Evolutionary conservation across 2,797 vertebrate genomes (phyloP).

Genomic region (Botia kubotai): DNA sequence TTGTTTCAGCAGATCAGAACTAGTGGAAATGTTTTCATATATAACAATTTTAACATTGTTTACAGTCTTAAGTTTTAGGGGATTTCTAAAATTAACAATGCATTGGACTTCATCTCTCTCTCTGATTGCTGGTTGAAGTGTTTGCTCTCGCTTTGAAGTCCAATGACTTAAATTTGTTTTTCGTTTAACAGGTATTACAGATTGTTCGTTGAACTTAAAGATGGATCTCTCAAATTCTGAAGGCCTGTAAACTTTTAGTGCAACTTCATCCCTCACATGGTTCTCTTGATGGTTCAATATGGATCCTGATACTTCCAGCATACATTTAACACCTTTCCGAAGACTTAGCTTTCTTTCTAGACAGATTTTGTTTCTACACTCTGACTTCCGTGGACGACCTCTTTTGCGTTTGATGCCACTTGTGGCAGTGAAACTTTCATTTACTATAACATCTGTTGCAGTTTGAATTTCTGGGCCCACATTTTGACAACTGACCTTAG

Average conservation of each 20-base stretch:
- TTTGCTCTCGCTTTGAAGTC: slow-evolving; percentile 83
- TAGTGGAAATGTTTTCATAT: slow-evolving; percentile 89
- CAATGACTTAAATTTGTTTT: slow-evolving; percentile 80
- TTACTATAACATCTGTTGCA: slow-evolving; percentile 69
- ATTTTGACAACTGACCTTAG: slow-evolving; percentile 59
- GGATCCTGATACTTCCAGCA: slow-evolving; percentile 84
- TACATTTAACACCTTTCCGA: slow-evolving; percentile 69
- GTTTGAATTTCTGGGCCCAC: slow-evolving; percentile 68
- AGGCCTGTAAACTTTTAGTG: slow-evolving; percentile 89
- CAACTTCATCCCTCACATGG: slow-evolving; percentile 80
- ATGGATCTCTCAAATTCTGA: slow-evolving; percentile 93
- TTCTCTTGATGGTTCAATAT: slow-evolving; percentile 80
- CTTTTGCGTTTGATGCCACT: slow-evolving; percentile 71
- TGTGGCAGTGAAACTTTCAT: slow-evolving; percentile 70
- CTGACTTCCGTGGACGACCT: slow-evolving; percentile 78
- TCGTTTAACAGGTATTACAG: slow-evolving; percentile 88
- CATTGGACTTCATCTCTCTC: slow-evolving; percentile 70
- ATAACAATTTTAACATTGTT: slow-evolving; percentile 95
- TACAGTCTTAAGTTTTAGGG: slow-evolving; percentile 86
- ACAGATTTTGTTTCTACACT: slow-evolving; percentile 72
- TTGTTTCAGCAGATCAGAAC: slow-evolving; percentile 92
- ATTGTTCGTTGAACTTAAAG: slow-evolving; percentile 92
- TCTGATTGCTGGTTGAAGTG: slow-evolving; percentile 70
- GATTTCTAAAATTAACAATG: slow-evolving; percentile 90
- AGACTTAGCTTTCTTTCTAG: slow-evolving; percentile 76